phyloP scores from a whole-genome alignment of 2,113 vertebrate species.

The Oceanites oceanicus region DNA sequence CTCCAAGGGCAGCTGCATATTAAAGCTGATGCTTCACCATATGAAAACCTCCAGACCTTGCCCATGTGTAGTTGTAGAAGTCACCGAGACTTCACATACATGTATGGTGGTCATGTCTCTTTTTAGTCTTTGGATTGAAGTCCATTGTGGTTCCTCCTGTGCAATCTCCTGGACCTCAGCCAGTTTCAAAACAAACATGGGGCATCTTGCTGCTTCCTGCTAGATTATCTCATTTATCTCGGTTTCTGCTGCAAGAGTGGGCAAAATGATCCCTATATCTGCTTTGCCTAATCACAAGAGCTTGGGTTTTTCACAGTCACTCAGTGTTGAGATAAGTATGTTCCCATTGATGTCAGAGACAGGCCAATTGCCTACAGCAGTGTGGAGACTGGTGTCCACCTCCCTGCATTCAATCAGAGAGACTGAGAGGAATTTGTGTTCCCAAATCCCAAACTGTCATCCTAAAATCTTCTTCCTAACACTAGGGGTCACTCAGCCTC shows the following conservation, averaged over 20 bases:
- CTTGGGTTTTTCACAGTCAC: not conserved
- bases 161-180: not conserved
- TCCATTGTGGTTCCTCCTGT: not conserved
- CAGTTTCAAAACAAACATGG: not conserved
- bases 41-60: not conserved
- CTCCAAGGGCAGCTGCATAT: not conserved
- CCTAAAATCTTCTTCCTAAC: not conserved
- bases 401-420: not conserved
- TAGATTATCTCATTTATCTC: not conserved
- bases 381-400: not conserved
- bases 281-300: not conserved
- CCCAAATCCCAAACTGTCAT: not conserved
- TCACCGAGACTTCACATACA: rapidly evolving
- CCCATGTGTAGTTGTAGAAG: not conserved
- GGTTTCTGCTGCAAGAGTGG: not conserved
- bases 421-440: not conserved
- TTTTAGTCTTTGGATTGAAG: not conserved
- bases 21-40: not conserved
- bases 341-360: not conserved
- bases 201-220: not conserved
- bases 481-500: not conserved
- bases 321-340: not conserved
- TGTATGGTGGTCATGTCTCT: not conserved
- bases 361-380: rapidly evolving
- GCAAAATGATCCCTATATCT: rapidly evolving